phyloP scores from a whole-genome alignment of 2,797 vertebrate species.

The Oreonectes daqikongensis region DNA sequence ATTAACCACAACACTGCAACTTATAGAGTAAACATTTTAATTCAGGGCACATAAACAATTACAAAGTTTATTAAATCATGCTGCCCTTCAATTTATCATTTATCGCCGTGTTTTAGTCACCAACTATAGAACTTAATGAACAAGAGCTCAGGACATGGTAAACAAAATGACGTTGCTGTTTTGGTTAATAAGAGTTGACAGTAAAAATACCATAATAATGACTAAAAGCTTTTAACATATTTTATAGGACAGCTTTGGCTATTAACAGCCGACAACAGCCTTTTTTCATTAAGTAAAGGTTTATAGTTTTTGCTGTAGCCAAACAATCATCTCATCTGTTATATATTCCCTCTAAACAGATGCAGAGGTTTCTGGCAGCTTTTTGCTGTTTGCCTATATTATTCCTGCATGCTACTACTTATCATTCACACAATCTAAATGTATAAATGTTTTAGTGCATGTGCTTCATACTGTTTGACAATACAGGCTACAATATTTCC shows the following conservation, averaged over 20 bases:
- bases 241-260: neutral
- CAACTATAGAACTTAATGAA: neutral
- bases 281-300: neutral
- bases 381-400: neutral
- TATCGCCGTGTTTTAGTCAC: neutral
- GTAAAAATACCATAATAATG: neutral
- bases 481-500: too few species aligned
- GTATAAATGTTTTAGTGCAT: slow-evolving; percentile 4
- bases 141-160: neutral
- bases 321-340: neutral
- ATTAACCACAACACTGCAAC: neutral
- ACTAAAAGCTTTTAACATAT: neutral
- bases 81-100: neutral
- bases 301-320: slow-evolving; percentile 1
- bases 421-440: neutral
- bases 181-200: neutral
- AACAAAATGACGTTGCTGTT: neutral
- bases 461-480: neutral
- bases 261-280: neutral
- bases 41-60: neutral
- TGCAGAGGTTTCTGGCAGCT: neutral
- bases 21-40: neutral
- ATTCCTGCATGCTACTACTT: neutral
- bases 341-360: neutral
- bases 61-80: neutral